Base-by-base conservation (phyloP, 1,140 invertebrate genomes). In the Nylanderia fulva region DNA sequence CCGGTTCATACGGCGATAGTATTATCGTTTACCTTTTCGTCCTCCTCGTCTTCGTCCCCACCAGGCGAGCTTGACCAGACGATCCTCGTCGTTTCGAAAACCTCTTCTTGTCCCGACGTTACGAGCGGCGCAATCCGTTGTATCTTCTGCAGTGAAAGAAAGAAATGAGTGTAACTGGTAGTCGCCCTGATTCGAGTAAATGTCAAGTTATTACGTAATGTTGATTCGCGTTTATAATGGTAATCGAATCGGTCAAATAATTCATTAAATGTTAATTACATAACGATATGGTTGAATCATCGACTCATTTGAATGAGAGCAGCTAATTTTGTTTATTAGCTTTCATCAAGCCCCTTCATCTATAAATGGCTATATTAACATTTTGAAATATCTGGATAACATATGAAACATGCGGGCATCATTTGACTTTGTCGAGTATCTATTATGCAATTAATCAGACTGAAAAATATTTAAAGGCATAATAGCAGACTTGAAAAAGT, bases 201-300 rank as follows among this genome's bases (percentile, higher is more conserved):
- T 79, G 33, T 56, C 76, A 69, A 45, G 29, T 79, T 79, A 79
- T 79, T 79, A 79, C 15, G 75, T 5, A 18, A 39, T 33, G 11
- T 64, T 18, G 27, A 21, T 48, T 48, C 39, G 36, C 63, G 5
- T 11, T 7, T 11, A 7, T 39, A 39, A 45, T 45, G 13, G 24
- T 21, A n/a, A 21, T 36, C n/a, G 9, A n/a, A 77, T 33, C 2
- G 11, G 15, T 13, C 5, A 21, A 45, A 33, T 63, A 77, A 27
- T 61, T 39, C 24, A 0, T 36, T 33, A 21, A 63, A n/a, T n/a
- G n/a, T n/a, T 66, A 45, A n/a, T 7, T 33, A 33, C 29, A 6
- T 29, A 21, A 54, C 6, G 6, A 48, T 27, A n/a, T n/a, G n/a
- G 27, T 18, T 29, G 18, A 52, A 54, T 72, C 13, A 54, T 72